A percentile compares a stretch with the other conserved stretches of the same genome.
phyloP scores from a whole-genome alignment of 2,797 vertebrate species.

The Streptopelia turtur region DNA sequence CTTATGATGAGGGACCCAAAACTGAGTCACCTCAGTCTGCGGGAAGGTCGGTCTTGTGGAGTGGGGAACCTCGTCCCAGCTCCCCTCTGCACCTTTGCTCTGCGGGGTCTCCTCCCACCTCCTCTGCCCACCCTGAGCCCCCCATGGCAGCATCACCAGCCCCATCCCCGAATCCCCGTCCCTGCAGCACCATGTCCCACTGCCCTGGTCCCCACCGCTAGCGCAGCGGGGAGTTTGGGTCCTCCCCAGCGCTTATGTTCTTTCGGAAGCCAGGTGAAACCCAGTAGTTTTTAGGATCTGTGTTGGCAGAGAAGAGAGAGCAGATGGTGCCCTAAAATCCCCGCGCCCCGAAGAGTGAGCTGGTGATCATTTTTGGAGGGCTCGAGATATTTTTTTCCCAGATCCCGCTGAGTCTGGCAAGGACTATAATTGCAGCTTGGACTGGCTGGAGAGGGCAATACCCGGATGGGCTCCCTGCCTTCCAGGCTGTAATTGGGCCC shows the following conservation, averaged over 20 bases:
- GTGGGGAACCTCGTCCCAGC: not conserved
- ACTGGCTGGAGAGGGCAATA: slow-evolving; percentile 59
- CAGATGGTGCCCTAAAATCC: slow-evolving; percentile 66
- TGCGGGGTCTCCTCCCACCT: not conserved
- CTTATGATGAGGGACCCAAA: no score
- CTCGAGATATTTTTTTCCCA: slow-evolving; percentile 8
- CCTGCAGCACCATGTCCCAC: not conserved
- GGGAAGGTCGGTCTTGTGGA: not conserved
- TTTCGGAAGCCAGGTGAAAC: slow-evolving; percentile 51
- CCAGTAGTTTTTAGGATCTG: slow-evolving; percentile 49
- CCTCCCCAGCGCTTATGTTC: not conserved
- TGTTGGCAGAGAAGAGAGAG: slow-evolving; percentile 5
- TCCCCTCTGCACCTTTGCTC: fast-evolving
- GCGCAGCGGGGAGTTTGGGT: not conserved
- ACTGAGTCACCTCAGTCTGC: fast-evolving
- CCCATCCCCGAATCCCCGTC: not conserved
- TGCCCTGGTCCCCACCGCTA: not conserved
- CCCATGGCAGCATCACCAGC: not conserved
- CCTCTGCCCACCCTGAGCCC: not conserved
- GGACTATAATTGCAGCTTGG: slow-evolving; percentile 39
- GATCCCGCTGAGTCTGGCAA: slow-evolving; percentile 33
- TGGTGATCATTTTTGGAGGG: slow-evolving; percentile 10
- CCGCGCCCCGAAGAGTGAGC: not conserved
- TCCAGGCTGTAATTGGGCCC: slow-evolving; percentile 51
- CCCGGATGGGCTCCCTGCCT: slow-evolving; percentile 38